phyloP scores from a whole-genome alignment of 2,797 vertebrate genomes.

The Gobionotothen gibberifrons region DNA sequence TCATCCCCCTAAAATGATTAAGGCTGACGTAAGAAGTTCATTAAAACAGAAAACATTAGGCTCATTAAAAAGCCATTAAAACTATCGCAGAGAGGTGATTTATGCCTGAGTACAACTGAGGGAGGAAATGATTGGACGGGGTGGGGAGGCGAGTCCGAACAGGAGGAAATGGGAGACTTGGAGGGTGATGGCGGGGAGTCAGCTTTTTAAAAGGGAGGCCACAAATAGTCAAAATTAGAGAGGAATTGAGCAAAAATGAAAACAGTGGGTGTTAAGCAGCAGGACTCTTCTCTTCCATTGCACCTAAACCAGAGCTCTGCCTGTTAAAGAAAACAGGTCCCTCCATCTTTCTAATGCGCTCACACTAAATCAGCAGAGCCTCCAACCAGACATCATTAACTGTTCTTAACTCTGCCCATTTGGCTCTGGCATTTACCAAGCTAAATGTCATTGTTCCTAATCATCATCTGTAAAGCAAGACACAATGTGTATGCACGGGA shows the following conservation, averaged over 20 bases:
- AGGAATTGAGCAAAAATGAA: constrained; percentile 41
- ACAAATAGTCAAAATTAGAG: constrained; percentile 58
- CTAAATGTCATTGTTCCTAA: constrained; percentile 79
- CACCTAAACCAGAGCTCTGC: constrained; percentile 32
- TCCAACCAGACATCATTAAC: constrained; percentile 68
- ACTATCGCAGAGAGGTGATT: constrained; percentile 89
- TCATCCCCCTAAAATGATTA: constrained; percentile 93
- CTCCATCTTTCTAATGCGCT: constrained; percentile 53
- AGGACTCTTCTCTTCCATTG: constrained; percentile 20
- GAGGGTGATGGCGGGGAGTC: constrained; percentile 60
- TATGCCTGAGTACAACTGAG: constrained; percentile 84
- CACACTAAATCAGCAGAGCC: constrained; percentile 65
- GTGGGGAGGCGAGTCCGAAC: constrained; percentile 60
- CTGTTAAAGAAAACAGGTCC: constrained; percentile 22
- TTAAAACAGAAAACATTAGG: constrained; percentile 96
- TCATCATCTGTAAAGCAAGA: constrained; percentile 57
- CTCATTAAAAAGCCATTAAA: constrained; percentile 98
- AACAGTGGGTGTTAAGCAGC: constrained; percentile 52
- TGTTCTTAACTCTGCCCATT: constrained; percentile 69
- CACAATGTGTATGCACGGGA: constrained; percentile 16
- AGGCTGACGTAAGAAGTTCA: constrained; percentile 94
- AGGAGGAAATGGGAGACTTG: constrained; percentile 58
- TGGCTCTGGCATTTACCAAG: constrained; percentile 73
- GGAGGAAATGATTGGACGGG: constrained; percentile 77
- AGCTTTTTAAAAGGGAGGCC: constrained; percentile 57